Evolutionary conservation across 37 sponge, comb jelly and placozoan genomes (phyloP), one percentile per base, ranked within the genome.

Genomic region (Dysidea cf. avara): DNA sequence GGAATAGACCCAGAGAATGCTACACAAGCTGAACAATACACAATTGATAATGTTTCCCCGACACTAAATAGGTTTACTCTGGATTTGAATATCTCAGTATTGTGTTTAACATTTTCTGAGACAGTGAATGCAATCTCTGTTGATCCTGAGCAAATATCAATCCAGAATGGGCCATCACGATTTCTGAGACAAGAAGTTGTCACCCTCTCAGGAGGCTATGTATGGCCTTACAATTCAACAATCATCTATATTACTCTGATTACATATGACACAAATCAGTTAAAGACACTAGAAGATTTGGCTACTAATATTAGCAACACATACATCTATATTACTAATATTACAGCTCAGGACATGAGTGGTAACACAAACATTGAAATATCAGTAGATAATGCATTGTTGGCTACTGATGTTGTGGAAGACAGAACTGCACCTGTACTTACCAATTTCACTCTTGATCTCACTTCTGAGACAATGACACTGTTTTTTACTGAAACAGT

Each of bases 401-500:
- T 39, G 17, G 81, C 61, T 7, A 7, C 61, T 17, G 53, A 39
- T 34, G 80, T 87, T 49, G 61, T 63, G 28, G 69, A 52, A 0
- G 91, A 95, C 55, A 76, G 0, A 1, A 76, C 80, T 18, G 39
- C 72, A 55, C 96, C 96, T n/a, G 28, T 31, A 1, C 72, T 95
- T 12, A 20, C 28, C 5, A 51, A 55, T 9, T 95, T 90, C 30
- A 67, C 80, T 17, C 64, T 90, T 5, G 53, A 86, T 38, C 73
- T 90, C 25, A 84, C 80, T 17, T 55, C 79, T 28, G 78, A 87
- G 43, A 50, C 59, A 21, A 61, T 95, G 31, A 55, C 70, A 9
- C 78, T 95, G 0, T 67, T 74, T 9, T 95, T 95, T 79, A 76
- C 83, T 69, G 96, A 95, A 56, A 87, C 96, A 26, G 75, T 95